These are phyloP conservation scores for Phlogophora meticulosa DNA, from an alignment of 2,888 invertebrate species.

Conservation along the genomic window DNA sequence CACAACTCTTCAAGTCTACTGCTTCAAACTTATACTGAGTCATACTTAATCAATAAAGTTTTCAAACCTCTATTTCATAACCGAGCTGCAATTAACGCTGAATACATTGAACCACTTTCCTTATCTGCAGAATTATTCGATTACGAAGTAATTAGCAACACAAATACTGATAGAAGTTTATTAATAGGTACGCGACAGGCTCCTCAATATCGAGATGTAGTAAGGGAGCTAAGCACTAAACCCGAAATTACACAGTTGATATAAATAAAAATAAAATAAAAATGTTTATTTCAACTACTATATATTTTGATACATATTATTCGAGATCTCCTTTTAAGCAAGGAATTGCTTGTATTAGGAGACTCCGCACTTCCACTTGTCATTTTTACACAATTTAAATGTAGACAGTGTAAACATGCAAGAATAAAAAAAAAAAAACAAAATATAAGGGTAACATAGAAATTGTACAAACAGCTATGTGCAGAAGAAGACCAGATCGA, in stretches of 20 bases:
- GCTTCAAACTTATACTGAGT: constrained; percentile 1
- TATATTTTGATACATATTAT: too few species aligned
- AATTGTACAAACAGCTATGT: too few species aligned
- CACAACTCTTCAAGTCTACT: background rate
- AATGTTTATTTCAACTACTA: too few species aligned
- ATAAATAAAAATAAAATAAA: background rate
- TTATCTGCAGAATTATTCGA: constrained; percentile 46
- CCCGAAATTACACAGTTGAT: background rate
- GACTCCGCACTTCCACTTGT: too few species aligned
- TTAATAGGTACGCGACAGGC: constrained; percentile 33
- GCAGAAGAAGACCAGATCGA: too few species aligned
- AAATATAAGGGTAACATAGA: too few species aligned
- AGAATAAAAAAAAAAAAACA: too few species aligned
- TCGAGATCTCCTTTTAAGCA: too few species aligned
- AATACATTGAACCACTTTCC: constrained; percentile 50
- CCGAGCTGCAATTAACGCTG: constrained; percentile 38
- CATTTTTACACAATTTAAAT: too few species aligned
- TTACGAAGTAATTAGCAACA: constrained; percentile 50
- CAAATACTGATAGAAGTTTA: constrained; percentile 35
- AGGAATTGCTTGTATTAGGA: too few species aligned
- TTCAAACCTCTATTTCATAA: constrained; percentile 43
- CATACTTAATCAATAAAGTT: constrained; percentile 29
- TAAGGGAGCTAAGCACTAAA: constrained; percentile 1
- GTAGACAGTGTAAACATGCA: too few species aligned
- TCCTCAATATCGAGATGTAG: constrained; percentile 14